Evolutionary conservation across 2,888 invertebrate genomes (phyloP), one percentile per base, ranked within the genome.

Genomic region (Hirtodrosophila alboralis): DNA sequence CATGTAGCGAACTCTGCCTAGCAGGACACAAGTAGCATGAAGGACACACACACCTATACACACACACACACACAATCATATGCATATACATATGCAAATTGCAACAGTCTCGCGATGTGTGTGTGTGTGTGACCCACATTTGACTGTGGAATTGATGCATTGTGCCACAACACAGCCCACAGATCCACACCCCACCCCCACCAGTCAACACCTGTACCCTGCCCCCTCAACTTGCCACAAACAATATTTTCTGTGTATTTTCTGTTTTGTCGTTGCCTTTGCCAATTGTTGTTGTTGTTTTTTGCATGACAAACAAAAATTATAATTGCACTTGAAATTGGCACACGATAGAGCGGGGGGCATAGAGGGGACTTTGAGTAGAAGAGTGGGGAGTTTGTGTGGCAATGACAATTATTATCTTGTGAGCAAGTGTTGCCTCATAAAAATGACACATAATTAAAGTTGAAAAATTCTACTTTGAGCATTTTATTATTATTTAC

Each of bases 11-110:
- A n/a, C n/a, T n/a, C n/a, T n/a, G 33, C 34, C 51, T 44, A 30
- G 28, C 23, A 61, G 67, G 59, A 60, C 43, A 3, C 23, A 6
- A 23, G 7, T 6, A n/a, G n/a, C n/a, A n/a, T n/a, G n/a, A 23
- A 23, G 23, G 18, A 18, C 18, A 38, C 54, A 28, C 37, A 30
- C 34, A 14, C 40, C 9, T 10, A 14, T 14, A 51, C 16, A 12
- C n/a, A 16, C 7, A 36, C 30, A 18, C 8, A 47, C 52, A n/a
- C 23, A 64, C 36, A 65, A 59, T 65, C 62, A 75, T 80, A n/a
- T n/a, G n/a, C n/a, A n/a, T n/a, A n/a, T n/a, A 78, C 80, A 84
- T 80, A 84, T 79, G 79, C 84, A 84, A 83, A 79, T 84, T 68
- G 80, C 65, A 49, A 71, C 59, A 67, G 56, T 63, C 34, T 49